Conservation (phyloP, 2,113 vertebrate genomes). For the Paralichthys olivaceus region DNA sequence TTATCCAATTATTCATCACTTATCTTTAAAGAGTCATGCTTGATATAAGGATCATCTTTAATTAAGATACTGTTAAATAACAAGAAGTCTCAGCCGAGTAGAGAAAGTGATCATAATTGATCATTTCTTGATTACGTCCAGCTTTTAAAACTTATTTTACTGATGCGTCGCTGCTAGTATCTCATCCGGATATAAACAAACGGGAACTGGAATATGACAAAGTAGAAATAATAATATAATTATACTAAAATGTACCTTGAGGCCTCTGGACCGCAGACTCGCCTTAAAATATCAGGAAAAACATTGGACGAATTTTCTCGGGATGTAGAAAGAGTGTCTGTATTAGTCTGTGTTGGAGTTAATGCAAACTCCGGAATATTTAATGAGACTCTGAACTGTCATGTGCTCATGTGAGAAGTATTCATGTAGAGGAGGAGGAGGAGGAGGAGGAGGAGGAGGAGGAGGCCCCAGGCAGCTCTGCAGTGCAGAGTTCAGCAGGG, state of each 20-base stretch:
- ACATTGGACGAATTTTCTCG: background rate
- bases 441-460: slow-evolving; percentile 42
- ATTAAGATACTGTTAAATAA: background rate
- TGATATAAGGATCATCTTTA: background rate
- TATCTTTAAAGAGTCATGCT: background rate
- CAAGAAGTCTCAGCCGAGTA: no score
- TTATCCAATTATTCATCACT: background rate
- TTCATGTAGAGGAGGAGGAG: slow-evolving; percentile 55
- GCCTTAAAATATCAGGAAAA: background rate
- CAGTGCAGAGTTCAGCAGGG: slow-evolving; percentile 82
- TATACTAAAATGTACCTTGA: no score
- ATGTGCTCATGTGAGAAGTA: slow-evolving; percentile 69
- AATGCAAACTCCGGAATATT: slow-evolving; percentile 56
- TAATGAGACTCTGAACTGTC: slow-evolving; percentile 57
- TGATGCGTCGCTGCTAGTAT: background rate
- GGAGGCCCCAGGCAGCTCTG: slow-evolving; percentile 75
- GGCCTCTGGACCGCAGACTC: background rate
- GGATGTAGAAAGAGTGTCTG: background rate
- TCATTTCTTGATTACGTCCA: no score
- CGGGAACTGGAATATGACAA: background rate
- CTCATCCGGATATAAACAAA: background rate
- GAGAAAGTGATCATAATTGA: background rate
- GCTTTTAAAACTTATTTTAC: no score
- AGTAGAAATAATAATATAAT: background rate
- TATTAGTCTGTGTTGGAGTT: slow-evolving; percentile 15